Base-by-base conservation (phyloP, 2,797 vertebrate species). In the Paedocypris micromegethes region DNA sequence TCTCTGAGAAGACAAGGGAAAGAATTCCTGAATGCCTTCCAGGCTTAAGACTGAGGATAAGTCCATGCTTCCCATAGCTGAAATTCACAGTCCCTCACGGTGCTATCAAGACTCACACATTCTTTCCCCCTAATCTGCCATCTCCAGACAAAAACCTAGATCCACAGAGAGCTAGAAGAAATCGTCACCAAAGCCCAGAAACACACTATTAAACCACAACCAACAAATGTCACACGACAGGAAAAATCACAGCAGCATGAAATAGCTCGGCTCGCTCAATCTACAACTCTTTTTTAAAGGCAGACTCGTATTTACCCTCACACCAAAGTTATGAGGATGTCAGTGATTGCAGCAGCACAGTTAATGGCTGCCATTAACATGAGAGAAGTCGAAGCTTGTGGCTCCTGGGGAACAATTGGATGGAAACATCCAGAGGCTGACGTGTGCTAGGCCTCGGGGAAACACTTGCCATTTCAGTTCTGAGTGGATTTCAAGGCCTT, bases 21-120 rank as follows among this genome's bases (percentile, higher is more conserved):
- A 55, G 64, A 66, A 66, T 61, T 45, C 48, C 39, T 37, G 40
- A 59, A 68, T 69, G 45, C 61, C 55, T 49, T 54, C 9, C 61
- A 64, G 49, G 60, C 72, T 60, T 54, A 53, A 69, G 66, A 72
- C 37, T 7, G 64, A 66, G 64, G 55, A 68, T 68, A 69, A 68
- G 66, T 4, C 42, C 53, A 42, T 73, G 53, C 71, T 68, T 63
- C 47, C 71, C 72, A 73, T 64, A 64, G 49, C 66, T 68, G 60
- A 68, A 69, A 69, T 73, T 58, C 72, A 68, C 66, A 58, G 54
- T 59, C 61, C 8, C 72, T 74, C 45, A 58, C 1, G 5, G 5
- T 64, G 54, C 64, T 64, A 69, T 69, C 72, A 69, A 23, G 55
- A 69, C 49, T 42, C 45, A 48, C 45, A 48, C 66, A 69, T 74